Percentiles rank a stretch among this genome's conserved stretches.
phyloP scores from a whole-genome alignment of 2,113 vertebrate species.

The Oreochromis spilurus region DNA sequence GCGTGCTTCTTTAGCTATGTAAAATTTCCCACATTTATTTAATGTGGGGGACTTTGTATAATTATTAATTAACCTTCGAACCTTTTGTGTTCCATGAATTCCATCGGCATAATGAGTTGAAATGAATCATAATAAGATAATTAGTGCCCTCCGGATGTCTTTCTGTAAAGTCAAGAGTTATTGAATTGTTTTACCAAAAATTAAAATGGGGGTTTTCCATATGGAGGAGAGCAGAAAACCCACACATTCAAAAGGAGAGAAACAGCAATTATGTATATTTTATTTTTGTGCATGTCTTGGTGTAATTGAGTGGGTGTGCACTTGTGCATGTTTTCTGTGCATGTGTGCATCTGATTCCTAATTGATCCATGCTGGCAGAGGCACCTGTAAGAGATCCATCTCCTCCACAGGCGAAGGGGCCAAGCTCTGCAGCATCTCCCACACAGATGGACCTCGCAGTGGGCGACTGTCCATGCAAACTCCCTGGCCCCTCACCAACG shows the following conservation, averaged over 20 bases:
- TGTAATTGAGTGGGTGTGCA: neutral
- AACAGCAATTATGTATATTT: neutral
- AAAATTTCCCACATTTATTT: neutral
- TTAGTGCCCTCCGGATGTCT: neutral
- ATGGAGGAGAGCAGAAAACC: neutral
- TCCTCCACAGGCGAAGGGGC: constrained; percentile 45
- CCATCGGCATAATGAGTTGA: neutral
- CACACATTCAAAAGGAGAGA: neutral
- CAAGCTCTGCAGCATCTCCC: constrained; percentile 28
- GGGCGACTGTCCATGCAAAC: constrained; percentile 24
- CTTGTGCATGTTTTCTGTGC: neutral
- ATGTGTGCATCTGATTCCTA: constrained; percentile 25
- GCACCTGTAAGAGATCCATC: constrained; percentile 56
- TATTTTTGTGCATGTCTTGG: neutral
- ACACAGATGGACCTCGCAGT: constrained; percentile 64
- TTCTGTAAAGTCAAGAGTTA: neutral
- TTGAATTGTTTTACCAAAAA: neutral
- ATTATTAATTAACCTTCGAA: neutral
- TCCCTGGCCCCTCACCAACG: constrained; percentile 32
- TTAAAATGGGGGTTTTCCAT: neutral
- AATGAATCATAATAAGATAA: neutral
- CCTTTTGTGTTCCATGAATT: neutral
- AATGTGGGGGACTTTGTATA: neutral
- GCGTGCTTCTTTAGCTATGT: neutral
- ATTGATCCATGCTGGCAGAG: constrained; percentile 57